Evolutionary conservation across 2,888 invertebrate species (phyloP).

Genomic region (Dynastes tityus): DNA sequence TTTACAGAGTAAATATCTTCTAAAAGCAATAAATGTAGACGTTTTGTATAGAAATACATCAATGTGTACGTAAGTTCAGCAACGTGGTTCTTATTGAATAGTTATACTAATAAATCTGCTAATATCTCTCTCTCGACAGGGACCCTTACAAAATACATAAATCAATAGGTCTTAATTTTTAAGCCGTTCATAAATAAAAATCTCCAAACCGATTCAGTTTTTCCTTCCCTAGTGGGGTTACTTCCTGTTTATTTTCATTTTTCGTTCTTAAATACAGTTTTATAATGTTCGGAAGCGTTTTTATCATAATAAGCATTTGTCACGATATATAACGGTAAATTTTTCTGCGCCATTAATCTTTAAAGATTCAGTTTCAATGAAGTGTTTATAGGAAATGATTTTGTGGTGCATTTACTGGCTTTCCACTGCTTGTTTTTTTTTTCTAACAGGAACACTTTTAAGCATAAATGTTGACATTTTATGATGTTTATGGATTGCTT

Average conservation of each 20-base stretch:
- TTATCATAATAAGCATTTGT: too few species aligned
- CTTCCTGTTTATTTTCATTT: too few species aligned
- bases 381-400: neutral
- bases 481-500: neutral
- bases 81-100: neutral
- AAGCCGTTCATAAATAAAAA: constrained; percentile 13
- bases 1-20: too few species aligned
- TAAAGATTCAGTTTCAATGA: neutral
- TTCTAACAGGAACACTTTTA: neutral
- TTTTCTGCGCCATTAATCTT: neutral
- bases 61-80: neutral
- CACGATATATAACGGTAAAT: neutral
- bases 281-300: too few species aligned
- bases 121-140: neutral
- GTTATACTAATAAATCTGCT: neutral
- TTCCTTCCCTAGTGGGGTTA: too few species aligned
- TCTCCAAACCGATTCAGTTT: too few species aligned
- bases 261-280: too few species aligned
- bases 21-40: too few species aligned
- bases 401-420: neutral
- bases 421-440: neutral
- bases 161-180: constrained; percentile 15
- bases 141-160: neutral
- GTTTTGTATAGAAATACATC: too few species aligned
- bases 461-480: too few species aligned